Evolutionary conservation across 2,113 vertebrate genomes (phyloP), one percentile per base, ranked within the genome.

Genomic region (Microtus oregoni): DNA sequence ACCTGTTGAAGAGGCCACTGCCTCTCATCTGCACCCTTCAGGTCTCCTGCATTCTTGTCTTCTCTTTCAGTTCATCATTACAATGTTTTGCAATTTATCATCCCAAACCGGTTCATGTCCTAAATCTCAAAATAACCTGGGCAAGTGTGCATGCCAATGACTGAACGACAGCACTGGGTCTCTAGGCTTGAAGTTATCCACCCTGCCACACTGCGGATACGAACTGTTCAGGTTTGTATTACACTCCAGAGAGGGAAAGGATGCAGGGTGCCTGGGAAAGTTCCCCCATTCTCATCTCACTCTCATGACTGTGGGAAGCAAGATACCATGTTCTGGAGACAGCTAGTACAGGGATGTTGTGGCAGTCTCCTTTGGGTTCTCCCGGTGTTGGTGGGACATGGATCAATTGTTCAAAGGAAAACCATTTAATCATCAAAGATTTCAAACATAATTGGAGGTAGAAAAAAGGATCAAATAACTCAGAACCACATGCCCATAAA

Each of bases 11-110:
- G 52, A 82, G 38, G 26, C 32, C 44, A 32, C 35, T 44, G 83
- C 50, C 52, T 68, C 63, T 82, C n/a, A 20, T 7, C 19, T 52
- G 22, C 0, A 22, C 9, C 50, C 61, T 58, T 44, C 19, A 35
- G 0, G 1, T 44, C 55, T 82, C 67, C 67, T 0, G 10, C 26
- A 50, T 67, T 72, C 47, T 73, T 50, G 50, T 55, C 79, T 58
- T 90, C n/a, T 91, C 83, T 93, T 89, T 91, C 93, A 81, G 41
- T 91, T 93, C 82, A 89, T 86, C 91, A 72, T 89, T 9, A 10
- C 8, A 38, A 1, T 38, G 28, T 75, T 67, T 76, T 96, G 38
- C 24, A 82, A 50, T 82, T 87, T 92, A 41, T 88, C 89, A 83
- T 70, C 41, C 30, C 61, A 41, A 89, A 47, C 30, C 68, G 19